phyloP scores from a whole-genome alignment of 2,797 vertebrate genomes.

The Dermochelys coriacea region DNA sequence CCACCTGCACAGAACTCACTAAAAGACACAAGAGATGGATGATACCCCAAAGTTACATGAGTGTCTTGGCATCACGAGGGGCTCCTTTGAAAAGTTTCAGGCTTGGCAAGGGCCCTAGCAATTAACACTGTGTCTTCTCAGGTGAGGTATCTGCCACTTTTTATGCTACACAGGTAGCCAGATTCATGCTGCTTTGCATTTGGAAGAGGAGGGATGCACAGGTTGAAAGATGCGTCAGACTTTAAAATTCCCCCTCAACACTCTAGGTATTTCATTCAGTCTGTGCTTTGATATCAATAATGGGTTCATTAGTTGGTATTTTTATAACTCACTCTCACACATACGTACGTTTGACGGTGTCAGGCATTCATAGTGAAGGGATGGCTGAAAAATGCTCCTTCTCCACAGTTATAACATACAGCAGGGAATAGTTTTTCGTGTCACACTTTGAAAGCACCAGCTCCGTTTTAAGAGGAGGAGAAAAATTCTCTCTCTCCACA shows the following conservation, averaged over 20 bases:
- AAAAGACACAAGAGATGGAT: not conserved
- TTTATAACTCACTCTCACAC: not conserved
- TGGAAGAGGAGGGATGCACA: not conserved
- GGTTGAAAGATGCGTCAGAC: not conserved
- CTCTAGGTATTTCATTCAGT: not conserved
- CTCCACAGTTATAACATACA: not conserved
- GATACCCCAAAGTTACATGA: not conserved
- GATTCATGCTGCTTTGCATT: not conserved
- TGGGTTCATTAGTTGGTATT: not conserved
- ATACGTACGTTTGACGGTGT: not conserved
- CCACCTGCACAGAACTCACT: not conserved
- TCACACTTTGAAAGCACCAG: not conserved
- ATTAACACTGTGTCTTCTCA: not conserved
- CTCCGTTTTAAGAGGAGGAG: not conserved
- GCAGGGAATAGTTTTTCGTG: not conserved
- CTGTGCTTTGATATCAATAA: not conserved
- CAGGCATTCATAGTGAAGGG: not conserved
- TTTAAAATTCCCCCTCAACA: not conserved
- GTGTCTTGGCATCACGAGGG: not conserved
- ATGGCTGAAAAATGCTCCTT: not conserved
- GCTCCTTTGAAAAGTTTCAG: not conserved
- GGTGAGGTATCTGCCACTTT: not conserved
- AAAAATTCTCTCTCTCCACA: not conserved
- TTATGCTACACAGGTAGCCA: not conserved
- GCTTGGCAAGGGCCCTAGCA: not conserved